A percentile compares a stretch with the other conserved stretches of the same genome.
phyloP scores from a whole-genome alignment of 2,888 invertebrate species.

The Diadromus collaris region DNA sequence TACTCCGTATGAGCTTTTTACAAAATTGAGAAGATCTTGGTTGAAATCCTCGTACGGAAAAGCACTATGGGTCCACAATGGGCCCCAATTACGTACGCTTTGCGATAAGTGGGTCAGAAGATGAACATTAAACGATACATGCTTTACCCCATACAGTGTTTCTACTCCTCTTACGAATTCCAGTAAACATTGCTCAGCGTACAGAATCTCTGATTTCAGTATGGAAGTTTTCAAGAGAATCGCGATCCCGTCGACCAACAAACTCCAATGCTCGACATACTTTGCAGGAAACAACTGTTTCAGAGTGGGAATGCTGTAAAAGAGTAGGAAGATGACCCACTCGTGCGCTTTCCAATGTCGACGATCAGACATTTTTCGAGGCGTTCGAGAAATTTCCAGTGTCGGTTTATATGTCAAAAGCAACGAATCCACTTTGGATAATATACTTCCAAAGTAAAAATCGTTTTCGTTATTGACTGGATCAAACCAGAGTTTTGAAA shows the following conservation, averaged over 20 bases:
- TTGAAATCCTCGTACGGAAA: slow-evolving; percentile 57
- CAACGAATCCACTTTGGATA: not conserved
- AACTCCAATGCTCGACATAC: slow-evolving; percentile 31
- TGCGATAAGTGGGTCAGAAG: slow-evolving; percentile 41
- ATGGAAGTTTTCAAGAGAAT: slow-evolving; percentile 43
- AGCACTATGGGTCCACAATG: slow-evolving; percentile 58
- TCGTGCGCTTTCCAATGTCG: slow-evolving; percentile 37
- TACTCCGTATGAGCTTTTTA: slow-evolving; percentile 47
- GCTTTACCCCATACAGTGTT: slow-evolving; percentile 27
- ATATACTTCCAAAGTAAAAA: slow-evolving; percentile 11
- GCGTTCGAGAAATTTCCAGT: slow-evolving; percentile 30
- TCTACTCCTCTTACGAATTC: slow-evolving; percentile 15
- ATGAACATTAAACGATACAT: slow-evolving; percentile 51
- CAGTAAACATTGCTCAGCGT: slow-evolving; percentile 33
- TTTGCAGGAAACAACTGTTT: slow-evolving; percentile 1
- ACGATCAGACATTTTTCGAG: slow-evolving; percentile 32
- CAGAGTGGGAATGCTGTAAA: slow-evolving; percentile 34
- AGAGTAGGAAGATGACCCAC: slow-evolving; percentile 31
- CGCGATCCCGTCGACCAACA: slow-evolving; percentile 38
- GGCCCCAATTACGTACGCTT: slow-evolving; percentile 51
- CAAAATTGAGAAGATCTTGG: slow-evolving; percentile 35
- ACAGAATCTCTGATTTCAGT: slow-evolving; percentile 27
- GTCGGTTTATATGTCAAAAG: slow-evolving; percentile 17
- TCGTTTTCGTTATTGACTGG: not conserved
- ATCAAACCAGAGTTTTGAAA: slow-evolving; percentile 38